A percentile compares a stretch with the other conserved stretches of the same genome.
These are phyloP conservation scores for Spicauda simplicius DNA, from an alignment of 2,888 invertebrate genomes.

Conservation along the genomic window DNA sequence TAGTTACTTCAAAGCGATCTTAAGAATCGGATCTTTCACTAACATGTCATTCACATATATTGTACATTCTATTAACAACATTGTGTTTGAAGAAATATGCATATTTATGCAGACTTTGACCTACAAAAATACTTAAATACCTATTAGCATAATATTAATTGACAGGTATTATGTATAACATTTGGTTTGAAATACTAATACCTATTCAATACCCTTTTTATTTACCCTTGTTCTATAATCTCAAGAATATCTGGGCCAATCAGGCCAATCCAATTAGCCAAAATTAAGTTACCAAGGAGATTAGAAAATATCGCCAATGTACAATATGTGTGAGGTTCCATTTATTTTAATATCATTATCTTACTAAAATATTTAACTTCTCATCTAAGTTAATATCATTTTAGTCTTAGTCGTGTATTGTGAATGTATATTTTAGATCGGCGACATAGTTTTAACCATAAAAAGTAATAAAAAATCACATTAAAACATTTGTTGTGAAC, in stretches of 20 bases:
- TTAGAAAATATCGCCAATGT: constrained; percentile 29
- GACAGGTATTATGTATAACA: background rate
- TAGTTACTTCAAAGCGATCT: constrained; percentile 65
- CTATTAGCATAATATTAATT: constrained; percentile 11
- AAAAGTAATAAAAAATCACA: background rate
- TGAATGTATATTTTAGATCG: constrained; percentile 48
- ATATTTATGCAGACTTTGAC: constrained; percentile 3
- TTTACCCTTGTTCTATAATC: background rate
- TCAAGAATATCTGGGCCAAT: background rate
- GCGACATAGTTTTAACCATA: constrained; percentile 35
- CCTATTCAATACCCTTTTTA: background rate
- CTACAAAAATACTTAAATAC: background rate
- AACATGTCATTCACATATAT: constrained; percentile 42
- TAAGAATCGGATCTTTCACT: constrained; percentile 45
- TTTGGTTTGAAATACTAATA: background rate
- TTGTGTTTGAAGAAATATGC: constrained; percentile 6
- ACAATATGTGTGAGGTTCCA: constrained; percentile 40
- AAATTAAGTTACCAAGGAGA: constrained; percentile 16
- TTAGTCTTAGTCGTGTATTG: constrained; percentile 56
- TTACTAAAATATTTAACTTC: constrained; percentile 74
- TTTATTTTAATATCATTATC: constrained; percentile 39
- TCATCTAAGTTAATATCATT: constrained; percentile 69
- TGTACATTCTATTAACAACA: constrained; percentile 34
- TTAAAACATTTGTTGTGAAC: background rate
- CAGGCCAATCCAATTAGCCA: background rate